Percentiles rank a stretch among this genome's conserved stretches.
These are phyloP conservation scores for Eunapius fragilis DNA, from an alignment of 37 sponge, comb jelly and placozoan species.

Conservation along the genomic window DNA sequence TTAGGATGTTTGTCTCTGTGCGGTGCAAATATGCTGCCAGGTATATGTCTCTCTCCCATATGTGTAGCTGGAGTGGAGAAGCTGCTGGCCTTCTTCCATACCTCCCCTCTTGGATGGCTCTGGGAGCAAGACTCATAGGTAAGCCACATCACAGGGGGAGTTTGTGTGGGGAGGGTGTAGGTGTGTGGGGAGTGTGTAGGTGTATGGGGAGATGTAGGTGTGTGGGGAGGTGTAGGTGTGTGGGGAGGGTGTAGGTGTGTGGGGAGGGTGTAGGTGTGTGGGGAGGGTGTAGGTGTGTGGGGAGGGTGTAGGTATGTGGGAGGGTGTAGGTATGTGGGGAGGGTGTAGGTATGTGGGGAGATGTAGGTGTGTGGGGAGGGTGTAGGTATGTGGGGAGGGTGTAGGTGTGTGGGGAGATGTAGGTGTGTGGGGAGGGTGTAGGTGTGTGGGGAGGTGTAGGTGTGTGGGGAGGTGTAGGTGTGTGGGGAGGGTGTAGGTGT, in stretches of 20 bases:
- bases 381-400: no score
- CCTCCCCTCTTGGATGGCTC: slow-evolving; percentile 7
- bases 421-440: no score
- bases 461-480: no score
- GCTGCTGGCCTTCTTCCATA: background rate
- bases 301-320: background rate
- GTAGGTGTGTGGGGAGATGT: no score
- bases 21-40: no score
- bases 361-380: no score
- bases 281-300: background rate
- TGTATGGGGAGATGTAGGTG: background rate
- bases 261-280: background rate
- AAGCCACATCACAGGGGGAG: background rate
- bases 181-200: background rate
- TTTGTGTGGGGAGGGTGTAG: background rate
- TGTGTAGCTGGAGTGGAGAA: background rate
- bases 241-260: background rate
- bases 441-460: no score
- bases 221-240: background rate
- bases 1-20: no score
- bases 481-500: no score
- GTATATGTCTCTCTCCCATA: no score
- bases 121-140: slow-evolving; percentile 28
- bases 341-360: background rate
- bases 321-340: background rate